Evolutionary conservation across 2,113 vertebrate species (phyloP).

Genomic region (Nannospalax galili): DNA sequence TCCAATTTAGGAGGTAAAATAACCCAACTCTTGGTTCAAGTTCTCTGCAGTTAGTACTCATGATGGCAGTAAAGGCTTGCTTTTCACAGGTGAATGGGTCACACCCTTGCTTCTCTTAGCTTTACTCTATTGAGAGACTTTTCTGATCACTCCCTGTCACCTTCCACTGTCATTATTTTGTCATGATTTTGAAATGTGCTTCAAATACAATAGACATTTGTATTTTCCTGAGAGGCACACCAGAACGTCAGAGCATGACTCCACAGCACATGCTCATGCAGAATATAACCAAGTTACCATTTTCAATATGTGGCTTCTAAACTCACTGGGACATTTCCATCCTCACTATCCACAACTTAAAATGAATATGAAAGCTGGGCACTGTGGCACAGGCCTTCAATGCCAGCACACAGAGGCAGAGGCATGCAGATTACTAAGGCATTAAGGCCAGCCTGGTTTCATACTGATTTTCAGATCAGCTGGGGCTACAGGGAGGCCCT

Average conservation of each 20-base stretch:
- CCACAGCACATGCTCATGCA: background rate
- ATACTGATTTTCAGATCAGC: too few relatives aligned
- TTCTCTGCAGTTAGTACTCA: background rate
- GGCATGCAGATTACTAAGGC: too few relatives aligned
- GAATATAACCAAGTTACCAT: background rate
- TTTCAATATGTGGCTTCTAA: background rate
- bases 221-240: background rate
- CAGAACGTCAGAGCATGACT: background rate
- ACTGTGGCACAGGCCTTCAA: too few relatives aligned
- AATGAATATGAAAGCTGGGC: background rate
- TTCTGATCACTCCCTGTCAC: background rate
- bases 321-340: background rate
- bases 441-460: too few relatives aligned
- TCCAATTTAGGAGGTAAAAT: background rate
- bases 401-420: too few relatives aligned
- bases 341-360: background rate
- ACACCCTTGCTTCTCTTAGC: background rate
- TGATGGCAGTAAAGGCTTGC: background rate
- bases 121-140: background rate
- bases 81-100: background rate
- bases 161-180: background rate
- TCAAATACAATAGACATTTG: background rate
- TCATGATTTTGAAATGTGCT: background rate
- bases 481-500: too few relatives aligned
- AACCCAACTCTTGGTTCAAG: background rate